These are phyloP conservation scores for Scopus umbretta DNA, from an alignment of 2,113 vertebrate species.

Conservation along the genomic window DNA sequence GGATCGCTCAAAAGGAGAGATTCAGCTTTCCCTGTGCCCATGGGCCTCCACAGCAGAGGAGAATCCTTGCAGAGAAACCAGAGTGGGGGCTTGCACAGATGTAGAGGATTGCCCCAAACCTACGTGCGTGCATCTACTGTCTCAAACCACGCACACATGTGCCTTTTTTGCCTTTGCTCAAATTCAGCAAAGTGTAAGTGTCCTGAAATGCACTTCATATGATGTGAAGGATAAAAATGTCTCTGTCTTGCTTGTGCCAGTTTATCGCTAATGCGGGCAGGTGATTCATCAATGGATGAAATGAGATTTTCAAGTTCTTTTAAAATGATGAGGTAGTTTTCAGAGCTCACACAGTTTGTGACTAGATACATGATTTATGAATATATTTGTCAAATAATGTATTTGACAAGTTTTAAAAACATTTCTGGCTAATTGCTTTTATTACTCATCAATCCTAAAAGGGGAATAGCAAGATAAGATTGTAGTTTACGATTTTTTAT, in stretches of 20 bases:
- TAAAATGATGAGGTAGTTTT: slow-evolving; percentile 46
- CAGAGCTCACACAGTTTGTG: slow-evolving; percentile 3
- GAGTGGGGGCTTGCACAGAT: neutral
- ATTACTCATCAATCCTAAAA: slow-evolving; percentile 22
- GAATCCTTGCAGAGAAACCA: neutral
- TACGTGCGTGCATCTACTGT: neutral
- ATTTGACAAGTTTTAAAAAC: slow-evolving; percentile 46
- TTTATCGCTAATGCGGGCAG: slow-evolving; percentile 9
- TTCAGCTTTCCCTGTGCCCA: neutral
- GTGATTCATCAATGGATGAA: slow-evolving; percentile 36
- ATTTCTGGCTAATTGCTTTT: slow-evolving; percentile 51
- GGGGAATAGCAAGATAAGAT: neutral
- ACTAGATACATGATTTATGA: slow-evolving; percentile 11
- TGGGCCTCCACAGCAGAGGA: neutral
- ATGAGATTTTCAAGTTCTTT: slow-evolving; percentile 42
- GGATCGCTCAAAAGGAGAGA: neutral
- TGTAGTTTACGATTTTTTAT: neutral
- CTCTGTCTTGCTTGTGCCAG: neutral
- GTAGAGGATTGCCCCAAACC: neutral
- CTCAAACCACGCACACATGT: neutral
- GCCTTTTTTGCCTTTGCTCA: neutral
- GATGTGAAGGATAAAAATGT: neutral
- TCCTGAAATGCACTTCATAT: neutral
- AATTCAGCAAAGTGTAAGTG: neutral
- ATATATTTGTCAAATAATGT: slow-evolving; percentile 39